Conservation (phyloP, 2,888 invertebrate species). For the Hylaea fasciaria region DNA sequence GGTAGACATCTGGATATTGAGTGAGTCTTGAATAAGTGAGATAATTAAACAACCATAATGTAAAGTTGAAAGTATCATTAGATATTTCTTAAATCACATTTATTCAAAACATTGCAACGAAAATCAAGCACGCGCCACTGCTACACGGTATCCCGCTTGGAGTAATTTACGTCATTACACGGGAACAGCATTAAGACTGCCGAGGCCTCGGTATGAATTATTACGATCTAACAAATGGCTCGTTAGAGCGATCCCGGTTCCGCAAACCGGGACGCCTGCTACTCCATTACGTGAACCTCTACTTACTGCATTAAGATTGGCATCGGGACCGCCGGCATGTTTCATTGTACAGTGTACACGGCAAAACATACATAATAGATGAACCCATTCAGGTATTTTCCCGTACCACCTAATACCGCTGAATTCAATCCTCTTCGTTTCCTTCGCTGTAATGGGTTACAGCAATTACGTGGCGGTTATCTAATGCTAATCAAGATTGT, state of each 20-base stretch:
- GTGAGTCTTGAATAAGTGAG: too few relatives aligned
- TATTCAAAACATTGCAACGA: neutral
- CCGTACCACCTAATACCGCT: constrained; percentile 58
- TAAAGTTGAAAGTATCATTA: too few relatives aligned
- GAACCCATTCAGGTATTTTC: constrained; percentile 59
- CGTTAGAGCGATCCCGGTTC: constrained; percentile 51
- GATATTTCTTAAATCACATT: too few relatives aligned
- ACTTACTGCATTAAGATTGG: constrained; percentile 68
- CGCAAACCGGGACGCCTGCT: constrained; percentile 57
- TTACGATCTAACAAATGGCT: constrained; percentile 43
- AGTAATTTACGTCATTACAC: constrained; percentile 31
- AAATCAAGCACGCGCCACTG: neutral
- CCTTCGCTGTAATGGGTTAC: constrained; percentile 58
- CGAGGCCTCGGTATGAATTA: constrained; percentile 31
- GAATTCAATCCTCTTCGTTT: constrained; percentile 65
- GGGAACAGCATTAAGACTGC: constrained; percentile 27
- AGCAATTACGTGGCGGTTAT: constrained; percentile 61
- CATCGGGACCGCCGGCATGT: constrained; percentile 58
- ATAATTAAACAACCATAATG: too few relatives aligned
- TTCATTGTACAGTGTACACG: constrained; percentile 52
- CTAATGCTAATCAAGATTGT: constrained; percentile 54
- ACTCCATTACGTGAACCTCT: constrained; percentile 69
- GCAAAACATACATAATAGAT: constrained; percentile 60
- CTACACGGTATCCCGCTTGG: constrained; percentile 21
- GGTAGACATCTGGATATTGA: too few relatives aligned